Percentiles rank a stretch among this genome's conserved stretches.
Evolutionary conservation across 2,797 vertebrate genomes (phyloP).

Genomic region (Eleutherodactylus coqui): DNA sequence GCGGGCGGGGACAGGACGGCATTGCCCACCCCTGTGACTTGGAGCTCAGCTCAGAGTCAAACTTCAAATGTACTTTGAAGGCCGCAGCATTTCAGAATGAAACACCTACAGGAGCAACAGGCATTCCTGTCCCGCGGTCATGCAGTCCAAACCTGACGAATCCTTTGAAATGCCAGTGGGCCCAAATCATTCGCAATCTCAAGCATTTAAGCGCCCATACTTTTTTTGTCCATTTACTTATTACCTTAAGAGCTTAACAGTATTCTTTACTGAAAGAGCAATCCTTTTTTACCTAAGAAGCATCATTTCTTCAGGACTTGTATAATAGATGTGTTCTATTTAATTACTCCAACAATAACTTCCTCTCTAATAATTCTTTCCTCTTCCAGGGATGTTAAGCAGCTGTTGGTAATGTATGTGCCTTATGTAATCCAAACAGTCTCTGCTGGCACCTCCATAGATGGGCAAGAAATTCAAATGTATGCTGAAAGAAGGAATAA

Average conservation of each 20-base stretch:
- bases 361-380: conserved; percentile 53
- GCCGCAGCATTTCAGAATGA: too few species aligned
- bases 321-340: conserved; percentile 26
- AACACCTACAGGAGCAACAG: too few species aligned
- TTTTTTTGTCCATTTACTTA: not conserved
- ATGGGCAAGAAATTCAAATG: conserved; percentile 52
- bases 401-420: conserved; percentile 48
- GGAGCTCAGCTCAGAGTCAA: too few species aligned
- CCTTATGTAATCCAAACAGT: conserved; percentile 51
- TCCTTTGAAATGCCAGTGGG: too few species aligned
- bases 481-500: conserved; percentile 46
- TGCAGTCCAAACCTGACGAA: too few species aligned
- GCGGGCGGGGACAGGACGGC: too few species aligned
- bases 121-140: too few species aligned
- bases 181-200: too few species aligned
- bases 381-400: conserved; percentile 11
- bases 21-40: too few species aligned
- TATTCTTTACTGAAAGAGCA: not conserved
- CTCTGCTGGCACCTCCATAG: conserved; percentile 47
- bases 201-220: not conserved
- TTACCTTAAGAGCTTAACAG: not conserved
- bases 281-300: not conserved
- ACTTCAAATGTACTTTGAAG: too few species aligned
- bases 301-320: not conserved
- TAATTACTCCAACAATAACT: conserved; percentile 50